Percentiles rank a stretch among this genome's conserved stretches.
Evolutionary conservation across 2,113 vertebrate genomes (phyloP).

Genomic region (Tautogolabrus adspersus): DNA sequence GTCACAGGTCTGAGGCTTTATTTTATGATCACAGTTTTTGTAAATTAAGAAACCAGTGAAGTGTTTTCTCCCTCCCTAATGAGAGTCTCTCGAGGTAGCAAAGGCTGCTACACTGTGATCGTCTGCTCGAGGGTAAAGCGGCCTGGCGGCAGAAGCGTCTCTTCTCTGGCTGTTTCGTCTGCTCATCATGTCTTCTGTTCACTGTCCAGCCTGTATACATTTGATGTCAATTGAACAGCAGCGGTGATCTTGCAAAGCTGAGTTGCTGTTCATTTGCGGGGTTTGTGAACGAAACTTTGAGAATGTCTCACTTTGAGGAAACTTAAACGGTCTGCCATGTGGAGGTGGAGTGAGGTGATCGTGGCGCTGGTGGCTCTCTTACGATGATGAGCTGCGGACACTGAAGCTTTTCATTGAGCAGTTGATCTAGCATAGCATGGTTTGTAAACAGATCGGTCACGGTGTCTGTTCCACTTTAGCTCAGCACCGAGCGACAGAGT

Average conservation of each 20-base stretch:
- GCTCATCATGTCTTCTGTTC: conserved; percentile 38
- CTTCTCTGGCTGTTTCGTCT: conserved; percentile 18
- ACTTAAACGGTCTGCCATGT: conserved; percentile 23
- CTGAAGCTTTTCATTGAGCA: conserved; percentile 2
- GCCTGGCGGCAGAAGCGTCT: conserved; percentile 52
- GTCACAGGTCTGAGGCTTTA: conserved; percentile 62
- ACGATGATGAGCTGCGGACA: neutral
- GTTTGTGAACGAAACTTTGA: conserved; percentile 36
- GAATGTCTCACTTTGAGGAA: conserved; percentile 26
- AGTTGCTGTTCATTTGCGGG: conserved; percentile 65
- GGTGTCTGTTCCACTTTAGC: conserved; percentile 14
- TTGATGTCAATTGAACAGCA: conserved; percentile 59
- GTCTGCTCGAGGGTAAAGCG: conserved; percentile 46
- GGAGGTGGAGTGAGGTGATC: neutral
- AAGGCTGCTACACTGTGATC: conserved; percentile 76
- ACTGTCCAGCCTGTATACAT: conserved; percentile 36
- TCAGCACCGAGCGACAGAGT: conserved; percentile 4
- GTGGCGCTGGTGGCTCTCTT: conserved; percentile 20
- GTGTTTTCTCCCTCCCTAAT: conserved; percentile 63
- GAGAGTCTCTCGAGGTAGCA: conserved; percentile 61
- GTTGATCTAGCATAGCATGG: neutral
- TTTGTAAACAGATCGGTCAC: conserved; percentile 10
- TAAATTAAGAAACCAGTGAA: conserved; percentile 70
- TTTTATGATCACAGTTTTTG: conserved; percentile 65
- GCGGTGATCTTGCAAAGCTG: conserved; percentile 53